Percentiles rank a stretch among this genome's conserved stretches.
Conservation (phyloP, 2,888 invertebrate genomes). For the Chrysina gloriosa region DNA sequence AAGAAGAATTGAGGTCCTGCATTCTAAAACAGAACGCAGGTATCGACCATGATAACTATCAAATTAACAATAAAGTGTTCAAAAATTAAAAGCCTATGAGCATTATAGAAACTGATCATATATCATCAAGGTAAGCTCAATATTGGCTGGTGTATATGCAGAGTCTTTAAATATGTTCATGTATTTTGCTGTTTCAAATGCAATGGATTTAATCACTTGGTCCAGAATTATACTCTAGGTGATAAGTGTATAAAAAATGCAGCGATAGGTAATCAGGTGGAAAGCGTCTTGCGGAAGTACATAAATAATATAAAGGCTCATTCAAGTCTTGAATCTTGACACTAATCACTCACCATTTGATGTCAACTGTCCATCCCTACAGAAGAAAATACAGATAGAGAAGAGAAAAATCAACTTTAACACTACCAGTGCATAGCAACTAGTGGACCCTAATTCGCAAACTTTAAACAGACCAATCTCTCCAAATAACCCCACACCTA, state of each 20-base stretch:
- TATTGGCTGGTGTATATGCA: neutral
- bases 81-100: too few species aligned
- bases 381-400: neutral
- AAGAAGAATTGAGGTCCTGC: too few species aligned
- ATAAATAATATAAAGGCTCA: neutral
- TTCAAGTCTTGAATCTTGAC: neutral
- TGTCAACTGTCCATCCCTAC: neutral
- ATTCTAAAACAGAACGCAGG: too few species aligned
- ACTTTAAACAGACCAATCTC: too few species aligned
- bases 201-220: neutral
- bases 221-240: neutral
- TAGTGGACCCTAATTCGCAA: too few species aligned
- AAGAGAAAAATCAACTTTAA: too few species aligned
- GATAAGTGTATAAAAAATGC: neutral
- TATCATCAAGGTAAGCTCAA: neutral
- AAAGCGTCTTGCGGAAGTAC: neutral
- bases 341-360: neutral
- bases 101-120: too few species aligned
- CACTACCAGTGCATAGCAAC: too few species aligned
- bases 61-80: too few species aligned
- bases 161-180: neutral
- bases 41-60: too few species aligned
- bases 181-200: neutral
- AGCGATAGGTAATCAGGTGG: neutral
- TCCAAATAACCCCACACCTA: too few species aligned